Percentiles rank a stretch among this genome's conserved stretches.
phyloP scores from a whole-genome alignment of 1,140 invertebrate species.

The Acromyrmex charruanus region DNA sequence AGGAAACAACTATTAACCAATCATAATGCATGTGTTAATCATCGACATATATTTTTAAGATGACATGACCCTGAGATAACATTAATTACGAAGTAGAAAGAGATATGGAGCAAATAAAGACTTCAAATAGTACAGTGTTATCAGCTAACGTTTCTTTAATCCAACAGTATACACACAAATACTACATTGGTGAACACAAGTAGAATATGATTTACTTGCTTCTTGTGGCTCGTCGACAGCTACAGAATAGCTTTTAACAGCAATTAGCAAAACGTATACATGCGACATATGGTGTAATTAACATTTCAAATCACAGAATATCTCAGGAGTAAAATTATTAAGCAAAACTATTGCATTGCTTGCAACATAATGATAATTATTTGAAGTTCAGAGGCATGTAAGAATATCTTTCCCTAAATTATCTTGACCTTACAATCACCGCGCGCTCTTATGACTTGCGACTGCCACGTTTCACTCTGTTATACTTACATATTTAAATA shows the following conservation, averaged over 20 bases:
- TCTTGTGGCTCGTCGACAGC: not conserved
- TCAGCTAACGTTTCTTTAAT: slow-evolving; percentile 38
- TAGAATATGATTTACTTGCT: not conserved
- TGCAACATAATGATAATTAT: not conserved
- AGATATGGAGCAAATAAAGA: slow-evolving; percentile 34
- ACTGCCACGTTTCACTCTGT: too few species aligned
- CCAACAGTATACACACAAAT: not conserved
- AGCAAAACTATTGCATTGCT: not conserved
- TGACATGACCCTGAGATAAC: slow-evolving; percentile 81
- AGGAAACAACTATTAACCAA: slow-evolving; percentile 66
- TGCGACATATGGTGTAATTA: not conserved
- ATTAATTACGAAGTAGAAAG: slow-evolving; percentile 54
- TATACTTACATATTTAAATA: not conserved
- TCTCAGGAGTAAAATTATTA: not conserved
- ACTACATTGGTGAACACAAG: not conserved
- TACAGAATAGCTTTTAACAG: not conserved
- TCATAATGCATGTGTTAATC: slow-evolving; percentile 52
- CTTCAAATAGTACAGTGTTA: slow-evolving; percentile 25
- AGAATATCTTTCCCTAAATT: not conserved
- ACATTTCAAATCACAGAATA: not conserved
- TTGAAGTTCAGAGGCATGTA: not conserved
- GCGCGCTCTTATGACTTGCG: not conserved
- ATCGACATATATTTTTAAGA: slow-evolving; percentile 64
- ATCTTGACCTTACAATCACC: not conserved
- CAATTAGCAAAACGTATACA: not conserved